A percentile compares a stretch with the other conserved stretches of the same genome.
Conservation (phyloP, 37 sponge, comb jelly and placozoan species). For the Chondrosia reniformis region DNA sequence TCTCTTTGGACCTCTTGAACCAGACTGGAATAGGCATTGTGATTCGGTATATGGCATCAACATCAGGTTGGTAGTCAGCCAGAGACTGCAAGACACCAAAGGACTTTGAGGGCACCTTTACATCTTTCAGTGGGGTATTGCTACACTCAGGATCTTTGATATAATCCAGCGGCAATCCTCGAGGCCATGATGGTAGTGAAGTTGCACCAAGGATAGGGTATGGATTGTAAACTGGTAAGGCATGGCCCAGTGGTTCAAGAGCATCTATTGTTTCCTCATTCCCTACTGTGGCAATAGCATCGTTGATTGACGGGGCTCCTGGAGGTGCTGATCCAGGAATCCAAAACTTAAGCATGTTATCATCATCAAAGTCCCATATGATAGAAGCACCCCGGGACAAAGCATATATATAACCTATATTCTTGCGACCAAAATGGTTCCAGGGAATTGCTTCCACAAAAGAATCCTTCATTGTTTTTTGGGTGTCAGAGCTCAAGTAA, state of each 20-base stretch:
- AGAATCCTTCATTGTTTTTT: not conserved
- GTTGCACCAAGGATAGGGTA: conserved; percentile 51
- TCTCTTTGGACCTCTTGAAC: conserved; percentile 30
- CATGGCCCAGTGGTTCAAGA: conserved; percentile 18
- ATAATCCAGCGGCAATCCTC: conserved; percentile 48
- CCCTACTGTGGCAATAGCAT: not conserved
- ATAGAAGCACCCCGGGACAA: conserved; percentile 46
- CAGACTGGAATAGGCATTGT: conserved; percentile 46
- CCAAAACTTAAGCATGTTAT: conserved; percentile 60
- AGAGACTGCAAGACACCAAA: conserved; percentile 47
- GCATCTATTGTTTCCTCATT: not conserved
- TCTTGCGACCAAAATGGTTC: conserved; percentile 58
- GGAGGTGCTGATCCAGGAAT: conserved; percentile 36
- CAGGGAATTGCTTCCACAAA: conserved; percentile 39
- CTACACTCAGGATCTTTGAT: conserved; percentile 7
- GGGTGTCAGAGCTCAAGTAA: conserved; percentile 31
- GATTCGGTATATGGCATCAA: conserved; percentile 59
- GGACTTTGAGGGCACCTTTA: not conserved
- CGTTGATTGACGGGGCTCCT: conserved; percentile 31
- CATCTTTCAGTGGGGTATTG: conserved; percentile 8
- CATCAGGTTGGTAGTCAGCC: conserved; percentile 58
- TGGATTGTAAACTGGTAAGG: conserved; percentile 48
- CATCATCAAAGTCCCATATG: conserved; percentile 69
- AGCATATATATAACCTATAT: conserved; percentile 64
- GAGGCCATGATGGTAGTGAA: conserved; percentile 46